A percentile compares a stretch with the other conserved stretches of the same genome.
These are phyloP conservation scores for Ephestia elutella DNA, from an alignment of 1,140 invertebrate genomes.

Conservation along the genomic window DNA sequence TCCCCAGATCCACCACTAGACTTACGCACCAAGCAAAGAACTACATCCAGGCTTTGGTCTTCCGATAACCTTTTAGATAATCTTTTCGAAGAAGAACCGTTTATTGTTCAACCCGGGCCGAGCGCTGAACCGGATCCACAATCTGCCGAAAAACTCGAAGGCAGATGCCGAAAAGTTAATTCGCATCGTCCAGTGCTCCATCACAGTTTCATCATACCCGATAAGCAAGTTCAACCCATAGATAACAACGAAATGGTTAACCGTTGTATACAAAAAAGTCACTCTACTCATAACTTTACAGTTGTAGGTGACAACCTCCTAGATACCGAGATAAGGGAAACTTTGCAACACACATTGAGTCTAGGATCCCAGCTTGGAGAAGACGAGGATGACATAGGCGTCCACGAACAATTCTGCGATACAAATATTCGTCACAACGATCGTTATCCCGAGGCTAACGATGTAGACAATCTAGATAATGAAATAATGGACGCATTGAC, in stretches of 20 bases:
- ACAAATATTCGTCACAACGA: slow-evolving; percentile 63
- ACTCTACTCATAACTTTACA: slow-evolving; percentile 44
- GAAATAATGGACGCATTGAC: slow-evolving; percentile 55
- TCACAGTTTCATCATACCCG: slow-evolving; percentile 38
- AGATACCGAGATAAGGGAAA: slow-evolving; percentile 13
- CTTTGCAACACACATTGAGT: slow-evolving; percentile 20
- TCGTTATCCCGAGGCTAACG: slow-evolving; percentile 51
- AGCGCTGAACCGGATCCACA: slow-evolving; percentile 20
- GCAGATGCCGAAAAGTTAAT: slow-evolving; percentile 9
- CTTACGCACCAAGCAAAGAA: slow-evolving; percentile 31
- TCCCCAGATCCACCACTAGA: slow-evolving; percentile 15
- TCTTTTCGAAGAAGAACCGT: slow-evolving; percentile 29
- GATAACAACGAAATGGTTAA: slow-evolving; percentile 29
- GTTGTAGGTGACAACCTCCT: slow-evolving; percentile 16
- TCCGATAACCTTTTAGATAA: too few relatives aligned
- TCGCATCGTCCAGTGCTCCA: slow-evolving; percentile 28
- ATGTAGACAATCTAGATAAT: slow-evolving; percentile 50
- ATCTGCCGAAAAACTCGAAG: background rate
- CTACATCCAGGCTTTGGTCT: too few relatives aligned
- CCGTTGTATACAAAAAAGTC: slow-evolving; percentile 42
- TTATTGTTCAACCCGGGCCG: slow-evolving; percentile 30
- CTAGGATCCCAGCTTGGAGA: slow-evolving; percentile 18
- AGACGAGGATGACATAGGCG: slow-evolving; percentile 9
- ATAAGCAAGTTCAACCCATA: slow-evolving; percentile 5
- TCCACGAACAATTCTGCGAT: slow-evolving; percentile 36